Evolutionary conservation across 92 coral and sea anemone genomes (phyloP).

Genomic region (Galaxea fascicularis): DNA sequence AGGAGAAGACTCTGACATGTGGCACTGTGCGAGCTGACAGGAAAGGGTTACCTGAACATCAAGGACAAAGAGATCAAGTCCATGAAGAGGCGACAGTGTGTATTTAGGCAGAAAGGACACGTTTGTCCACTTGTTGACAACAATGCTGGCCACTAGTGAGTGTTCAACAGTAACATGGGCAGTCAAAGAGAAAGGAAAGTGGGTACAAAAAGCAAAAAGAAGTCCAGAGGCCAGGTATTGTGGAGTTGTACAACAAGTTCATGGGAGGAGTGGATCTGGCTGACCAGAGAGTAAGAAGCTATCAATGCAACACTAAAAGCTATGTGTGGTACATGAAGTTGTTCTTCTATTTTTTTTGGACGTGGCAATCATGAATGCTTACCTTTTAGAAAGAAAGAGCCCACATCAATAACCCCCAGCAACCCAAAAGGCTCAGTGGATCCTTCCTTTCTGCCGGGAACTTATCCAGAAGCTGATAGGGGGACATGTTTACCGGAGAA

Average conservation of each 20-base stretch:
- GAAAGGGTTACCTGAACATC: conserved; percentile 55
- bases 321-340: conserved; percentile 30
- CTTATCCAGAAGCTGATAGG: too few species aligned
- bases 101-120: conserved; percentile 21
- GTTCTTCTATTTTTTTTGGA: conserved; percentile 30
- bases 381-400: conserved; percentile 12
- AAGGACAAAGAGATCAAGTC: conserved; percentile 32
- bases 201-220: conserved; percentile 14
- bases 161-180: conserved; percentile 16
- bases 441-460: conserved; percentile 9
- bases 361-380: conserved; percentile 21
- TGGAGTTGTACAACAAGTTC: not conserved
- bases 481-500: too few species aligned
- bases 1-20: conserved; percentile 41
- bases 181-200: conserved; percentile 37
- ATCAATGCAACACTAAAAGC: conserved; percentile 13
- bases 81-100: conserved; percentile 44
- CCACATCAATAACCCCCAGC: conserved; percentile 32
- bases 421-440: conserved; percentile 1
- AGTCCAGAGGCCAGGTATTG: not conserved
- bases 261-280: conserved; percentile 23
- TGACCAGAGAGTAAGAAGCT: conserved; percentile 35
- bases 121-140: conserved; percentile 30
- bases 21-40: conserved; percentile 59
- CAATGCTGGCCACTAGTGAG: conserved; percentile 19